Evolutionary conservation across 2,888 invertebrate species (phyloP).

Genomic region (Norana najaformis): DNA sequence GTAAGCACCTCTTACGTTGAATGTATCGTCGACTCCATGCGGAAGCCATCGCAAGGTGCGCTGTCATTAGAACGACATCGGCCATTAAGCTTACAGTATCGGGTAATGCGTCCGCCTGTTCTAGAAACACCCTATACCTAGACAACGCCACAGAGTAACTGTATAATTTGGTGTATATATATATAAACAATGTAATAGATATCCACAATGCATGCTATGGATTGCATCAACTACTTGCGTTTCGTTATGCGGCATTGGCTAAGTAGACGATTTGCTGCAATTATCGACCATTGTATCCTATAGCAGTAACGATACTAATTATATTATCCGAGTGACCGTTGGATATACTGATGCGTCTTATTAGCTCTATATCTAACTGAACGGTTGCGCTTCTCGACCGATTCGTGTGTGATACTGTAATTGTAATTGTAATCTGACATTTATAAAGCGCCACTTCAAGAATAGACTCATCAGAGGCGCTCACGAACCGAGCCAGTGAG

Average conservation of each 20-base stretch:
- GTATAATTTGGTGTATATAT: not conserved
- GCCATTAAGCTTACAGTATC: not conserved
- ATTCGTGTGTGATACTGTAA: no score
- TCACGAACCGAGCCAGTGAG: no score
- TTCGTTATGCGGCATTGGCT: not conserved
- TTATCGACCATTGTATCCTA: not conserved
- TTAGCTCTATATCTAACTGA: no score
- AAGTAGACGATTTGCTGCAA: not conserved
- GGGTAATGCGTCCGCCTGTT: not conserved
- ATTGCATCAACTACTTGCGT: not conserved
- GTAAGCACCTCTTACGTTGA: no score
- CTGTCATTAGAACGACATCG: no score
- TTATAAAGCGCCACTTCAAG: no score
- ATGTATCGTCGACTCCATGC: no score
- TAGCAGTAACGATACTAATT: not conserved
- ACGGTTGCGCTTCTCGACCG: no score
- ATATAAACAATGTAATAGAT: not conserved
- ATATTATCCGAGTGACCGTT: not conserved
- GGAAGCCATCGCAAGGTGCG: no score
- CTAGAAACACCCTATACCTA: not conserved
- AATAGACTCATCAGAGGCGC: no score
- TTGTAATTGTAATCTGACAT: no score
- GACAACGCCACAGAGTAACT: not conserved
- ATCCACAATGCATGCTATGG: not conserved
- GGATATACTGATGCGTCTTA: no score